A percentile compares a stretch with the other conserved stretches of the same genome.
phyloP scores from a whole-genome alignment of 2,113 vertebrate species.

The Hassar affinis region DNA sequence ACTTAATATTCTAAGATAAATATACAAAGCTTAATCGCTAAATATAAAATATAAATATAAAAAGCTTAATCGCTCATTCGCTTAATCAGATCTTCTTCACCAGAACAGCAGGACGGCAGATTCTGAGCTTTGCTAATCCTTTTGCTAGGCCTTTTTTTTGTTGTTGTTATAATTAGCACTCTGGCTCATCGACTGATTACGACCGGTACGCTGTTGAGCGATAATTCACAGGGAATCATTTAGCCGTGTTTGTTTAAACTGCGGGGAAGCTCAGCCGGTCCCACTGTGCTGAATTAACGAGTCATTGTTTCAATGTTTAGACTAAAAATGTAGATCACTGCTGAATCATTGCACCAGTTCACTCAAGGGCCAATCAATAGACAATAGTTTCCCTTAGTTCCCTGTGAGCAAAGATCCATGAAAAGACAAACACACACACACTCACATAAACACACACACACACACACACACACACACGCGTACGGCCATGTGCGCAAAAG shows the following conservation, averaged over 20 bases:
- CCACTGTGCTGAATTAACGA: conserved; percentile 53
- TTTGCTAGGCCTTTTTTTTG: conserved; percentile 12
- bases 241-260: conserved; percentile 47
- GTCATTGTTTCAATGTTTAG: conserved; percentile 44
- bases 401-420: conserved; percentile 58
- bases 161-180: conserved; percentile 44
- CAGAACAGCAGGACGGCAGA: conserved; percentile 8
- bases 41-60: not conserved
- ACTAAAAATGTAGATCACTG: conserved; percentile 29
- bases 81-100: conserved; percentile 31
- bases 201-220: conserved; percentile 31
- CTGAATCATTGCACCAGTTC: conserved; percentile 59
- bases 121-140: conserved; percentile 19
- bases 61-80: not conserved
- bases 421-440: conserved; percentile 45
- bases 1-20: no score
- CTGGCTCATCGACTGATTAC: conserved; percentile 40
- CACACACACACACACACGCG: conserved; percentile 29
- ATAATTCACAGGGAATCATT: conserved; percentile 39
- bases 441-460: conserved; percentile 42
- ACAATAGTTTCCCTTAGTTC: conserved; percentile 47
- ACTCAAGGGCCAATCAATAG: conserved; percentile 67
- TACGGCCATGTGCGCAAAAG: conserved; percentile 36
- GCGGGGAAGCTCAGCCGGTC: conserved; percentile 48
- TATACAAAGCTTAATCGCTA: no score